phyloP scores from a whole-genome alignment of 2,797 vertebrate species.

The Champsocephalus esox region DNA sequence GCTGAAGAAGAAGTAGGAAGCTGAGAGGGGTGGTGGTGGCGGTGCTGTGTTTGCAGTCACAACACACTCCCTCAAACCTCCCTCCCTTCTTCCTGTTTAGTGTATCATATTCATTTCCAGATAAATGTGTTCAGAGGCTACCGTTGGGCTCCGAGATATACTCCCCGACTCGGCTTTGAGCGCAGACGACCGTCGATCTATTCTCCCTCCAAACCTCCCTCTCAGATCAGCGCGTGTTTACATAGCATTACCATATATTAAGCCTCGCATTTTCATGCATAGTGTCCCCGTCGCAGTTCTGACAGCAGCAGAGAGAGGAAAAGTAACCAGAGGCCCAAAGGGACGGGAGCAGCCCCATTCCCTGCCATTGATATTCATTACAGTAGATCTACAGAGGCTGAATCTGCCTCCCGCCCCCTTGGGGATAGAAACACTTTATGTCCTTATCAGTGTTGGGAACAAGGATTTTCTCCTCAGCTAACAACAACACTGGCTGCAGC shows the following conservation, averaged over 20 bases:
- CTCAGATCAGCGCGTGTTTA: slow-evolving; percentile 84
- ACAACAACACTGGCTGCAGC: slow-evolving; percentile 76
- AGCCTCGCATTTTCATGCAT: slow-evolving; percentile 78
- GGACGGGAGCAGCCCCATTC: slow-evolving; percentile 66
- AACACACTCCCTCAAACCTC: slow-evolving; percentile 13
- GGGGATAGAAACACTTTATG: slow-evolving; percentile 82
- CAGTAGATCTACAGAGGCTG: slow-evolving; percentile 79
- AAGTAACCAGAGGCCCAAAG: slow-evolving; percentile 74
- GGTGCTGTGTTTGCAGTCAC: slow-evolving; percentile 66
- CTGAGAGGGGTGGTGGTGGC: not conserved
- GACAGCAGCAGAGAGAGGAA: slow-evolving; percentile 67
- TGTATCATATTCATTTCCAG: slow-evolving; percentile 79
- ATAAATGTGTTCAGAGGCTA: slow-evolving; percentile 79
- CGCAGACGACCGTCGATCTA: slow-evolving; percentile 61
- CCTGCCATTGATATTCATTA: slow-evolving; percentile 85
- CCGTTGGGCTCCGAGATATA: slow-evolving; percentile 72
- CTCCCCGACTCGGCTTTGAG: slow-evolving; percentile 67
- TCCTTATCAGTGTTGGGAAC: slow-evolving; percentile 83
- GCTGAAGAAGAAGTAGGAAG: slow-evolving; percentile 41
- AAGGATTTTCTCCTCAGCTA: slow-evolving; percentile 82
- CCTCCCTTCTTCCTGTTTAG: slow-evolving; percentile 67
- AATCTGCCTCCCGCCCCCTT: slow-evolving; percentile 71
- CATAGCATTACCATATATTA: slow-evolving; percentile 88
- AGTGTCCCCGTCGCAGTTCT: slow-evolving; percentile 72
- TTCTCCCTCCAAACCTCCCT: slow-evolving; percentile 71